Conservation (phyloP, 2,113 vertebrate genomes). For the Hydropotes inermis region DNA sequence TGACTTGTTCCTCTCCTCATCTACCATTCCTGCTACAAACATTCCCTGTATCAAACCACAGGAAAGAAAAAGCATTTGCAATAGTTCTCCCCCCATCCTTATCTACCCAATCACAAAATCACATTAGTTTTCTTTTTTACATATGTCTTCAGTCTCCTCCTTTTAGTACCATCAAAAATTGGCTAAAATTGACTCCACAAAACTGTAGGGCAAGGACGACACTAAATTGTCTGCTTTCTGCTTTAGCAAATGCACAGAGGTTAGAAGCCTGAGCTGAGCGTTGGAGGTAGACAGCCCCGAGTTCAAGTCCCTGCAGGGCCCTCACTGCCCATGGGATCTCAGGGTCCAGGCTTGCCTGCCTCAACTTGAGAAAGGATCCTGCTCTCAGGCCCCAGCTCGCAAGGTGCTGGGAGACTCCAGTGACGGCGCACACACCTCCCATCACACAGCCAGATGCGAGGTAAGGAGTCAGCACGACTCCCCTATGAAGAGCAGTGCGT, state of each 20-base stretch:
- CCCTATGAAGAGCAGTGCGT: accelerated
- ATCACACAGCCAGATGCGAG: accelerated
- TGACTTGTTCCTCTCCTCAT: not conserved
- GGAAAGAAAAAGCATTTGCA: not conserved
- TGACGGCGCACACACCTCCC: accelerated
- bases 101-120: not conserved
- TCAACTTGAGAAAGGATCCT: no score
- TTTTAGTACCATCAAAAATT: no score
- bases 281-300: accelerated
- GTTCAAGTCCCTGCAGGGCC: not conserved
- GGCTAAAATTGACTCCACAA: not conserved
- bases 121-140: not conserved
- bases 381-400: accelerated
- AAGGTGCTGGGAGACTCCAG: no score
- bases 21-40: accelerated
- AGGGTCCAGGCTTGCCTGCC: not conserved
- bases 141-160: not conserved
- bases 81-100: accelerated
- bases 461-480: accelerated
- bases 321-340: accelerated
- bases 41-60: not conserved
- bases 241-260: not conserved
- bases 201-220: not conserved
- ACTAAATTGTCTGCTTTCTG: accelerated
- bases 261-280: no score